Base-by-base conservation (phyloP, 2,113 vertebrate species). In the Cyphotilapia sp. region DNA sequence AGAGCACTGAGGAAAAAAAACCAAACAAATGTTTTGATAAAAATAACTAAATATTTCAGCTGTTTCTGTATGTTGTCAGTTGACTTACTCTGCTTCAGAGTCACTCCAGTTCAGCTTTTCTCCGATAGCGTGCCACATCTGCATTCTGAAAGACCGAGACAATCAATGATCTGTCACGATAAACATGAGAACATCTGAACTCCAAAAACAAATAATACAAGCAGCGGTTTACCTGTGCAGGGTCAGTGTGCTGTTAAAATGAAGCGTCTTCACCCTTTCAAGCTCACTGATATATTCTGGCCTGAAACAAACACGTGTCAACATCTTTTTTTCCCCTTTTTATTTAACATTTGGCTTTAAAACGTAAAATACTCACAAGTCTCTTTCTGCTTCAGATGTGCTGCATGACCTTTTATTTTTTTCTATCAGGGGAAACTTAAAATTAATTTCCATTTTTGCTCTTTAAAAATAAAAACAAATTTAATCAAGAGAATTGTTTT, bases 181-280 rank as follows among this genome's bases (percentile, higher is more conserved):
- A 63, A 3, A 81, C 7, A 51, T n/a, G 4, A 78, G 9, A 78
- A 51, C 17, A 78, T 19, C 27, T 8, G 4, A 78, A 33, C 16
- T 51, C 17, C 17, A 78, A 78, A 78, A 78, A n/a, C 16, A 33
- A 78, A 78, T 13, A 51, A 33, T 29, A 17, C 16, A 29, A 19
- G 8, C 9, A 16, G 10, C 1, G 0, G 11, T 59, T 84, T 95
- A 97, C 96, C 96, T 96, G 91, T 96, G 96, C n/a, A 97, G 86
- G 7, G 94, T 57, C 83, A 97, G 35, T 4, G 92, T 96, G 84
- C 94, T 94, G 95, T 95, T 97, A 87, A 95, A 97, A 87, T 95
- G 56, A 81, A 83, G 40, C 0, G 90, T 88, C 92, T 96, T 96
- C 74, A 94, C 87, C 63, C 85, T 85, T 85, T 97, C 96, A 59